phyloP scores from a whole-genome alignment of 2,888 invertebrate species.

The Icerya purchasi region DNA sequence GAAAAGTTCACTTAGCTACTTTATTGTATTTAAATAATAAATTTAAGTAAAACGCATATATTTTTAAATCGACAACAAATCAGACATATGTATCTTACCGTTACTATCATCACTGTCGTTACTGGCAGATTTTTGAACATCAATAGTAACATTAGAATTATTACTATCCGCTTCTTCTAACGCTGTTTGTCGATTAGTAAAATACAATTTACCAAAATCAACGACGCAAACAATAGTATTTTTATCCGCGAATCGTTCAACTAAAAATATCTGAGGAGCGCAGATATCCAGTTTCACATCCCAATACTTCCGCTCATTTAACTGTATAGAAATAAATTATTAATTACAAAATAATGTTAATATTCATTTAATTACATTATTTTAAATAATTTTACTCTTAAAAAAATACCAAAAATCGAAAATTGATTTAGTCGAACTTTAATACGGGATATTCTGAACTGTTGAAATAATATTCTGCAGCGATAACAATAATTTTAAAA shows the following conservation, averaged over 20 bases:
- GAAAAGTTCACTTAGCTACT: no score
- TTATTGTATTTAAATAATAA: no score
- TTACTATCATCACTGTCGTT: neutral
- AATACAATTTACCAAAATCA: slow-evolving; percentile 71
- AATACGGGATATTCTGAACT: no score
- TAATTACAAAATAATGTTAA: no score
- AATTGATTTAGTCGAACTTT: neutral
- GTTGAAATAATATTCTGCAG: no score
- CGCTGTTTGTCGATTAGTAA: slow-evolving; percentile 26
- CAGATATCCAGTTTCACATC: slow-evolving; percentile 75
- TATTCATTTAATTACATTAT: no score
- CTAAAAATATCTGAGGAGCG: slow-evolving; percentile 78
- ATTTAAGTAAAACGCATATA: no score
- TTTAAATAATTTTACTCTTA: no score
- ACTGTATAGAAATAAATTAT: neutral
- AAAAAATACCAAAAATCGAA: neutral
- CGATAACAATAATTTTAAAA: no score
- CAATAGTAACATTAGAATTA: neutral
- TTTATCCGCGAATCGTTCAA: slow-evolving; percentile 53
- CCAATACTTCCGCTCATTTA: slow-evolving; percentile 39
- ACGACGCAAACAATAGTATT: slow-evolving; percentile 61
- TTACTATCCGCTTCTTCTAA: neutral
- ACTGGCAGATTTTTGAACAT: neutral
- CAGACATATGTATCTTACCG: no score
- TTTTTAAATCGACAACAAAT: no score